Percentiles rank a stretch among this genome's conserved stretches.
These are phyloP conservation scores for Nettapus auritus DNA, from an alignment of 2,113 vertebrate species.

Conservation along the genomic window DNA sequence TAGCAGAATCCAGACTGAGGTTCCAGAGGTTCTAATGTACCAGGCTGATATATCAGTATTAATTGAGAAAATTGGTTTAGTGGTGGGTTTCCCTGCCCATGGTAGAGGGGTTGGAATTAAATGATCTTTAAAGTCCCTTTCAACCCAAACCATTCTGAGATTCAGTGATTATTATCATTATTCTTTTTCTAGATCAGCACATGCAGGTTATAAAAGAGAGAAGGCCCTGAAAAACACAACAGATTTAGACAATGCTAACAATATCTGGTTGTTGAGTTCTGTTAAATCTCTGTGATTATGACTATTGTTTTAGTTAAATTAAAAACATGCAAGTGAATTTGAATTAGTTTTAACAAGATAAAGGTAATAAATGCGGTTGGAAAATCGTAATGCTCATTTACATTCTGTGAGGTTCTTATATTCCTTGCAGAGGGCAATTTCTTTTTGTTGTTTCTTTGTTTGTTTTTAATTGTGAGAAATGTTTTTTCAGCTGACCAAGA, in stretches of 20 bases:
- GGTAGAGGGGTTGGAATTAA: too few species aligned
- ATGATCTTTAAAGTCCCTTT: too few species aligned
- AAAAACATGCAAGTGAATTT: not conserved
- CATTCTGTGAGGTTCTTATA: not conserved
- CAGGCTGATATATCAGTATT: not conserved
- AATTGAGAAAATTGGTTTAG: not conserved
- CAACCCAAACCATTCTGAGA: too few species aligned
- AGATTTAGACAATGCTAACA: not conserved
- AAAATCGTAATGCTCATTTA: constrained; percentile 26
- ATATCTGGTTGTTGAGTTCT: not conserved
- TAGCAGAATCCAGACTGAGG: not conserved
- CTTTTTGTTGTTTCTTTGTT: not conserved
- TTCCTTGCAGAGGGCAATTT: not conserved
- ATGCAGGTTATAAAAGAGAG: not conserved
- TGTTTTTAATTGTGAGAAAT: not conserved
- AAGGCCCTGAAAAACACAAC: not conserved
- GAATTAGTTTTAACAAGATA: not conserved
- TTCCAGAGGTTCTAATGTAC: not conserved
- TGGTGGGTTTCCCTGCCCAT: too few species aligned
- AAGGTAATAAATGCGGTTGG: constrained; percentile 19
- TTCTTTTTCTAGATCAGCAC: not conserved
- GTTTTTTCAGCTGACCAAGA: not conserved
- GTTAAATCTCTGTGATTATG: not conserved
- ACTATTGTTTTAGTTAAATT: constrained; percentile 4
- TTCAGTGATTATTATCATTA: too few species aligned